Evolutionary conservation across 64 coral and sea anemone species (phyloP).

Genomic region (Exaiptasia diaphana): DNA sequence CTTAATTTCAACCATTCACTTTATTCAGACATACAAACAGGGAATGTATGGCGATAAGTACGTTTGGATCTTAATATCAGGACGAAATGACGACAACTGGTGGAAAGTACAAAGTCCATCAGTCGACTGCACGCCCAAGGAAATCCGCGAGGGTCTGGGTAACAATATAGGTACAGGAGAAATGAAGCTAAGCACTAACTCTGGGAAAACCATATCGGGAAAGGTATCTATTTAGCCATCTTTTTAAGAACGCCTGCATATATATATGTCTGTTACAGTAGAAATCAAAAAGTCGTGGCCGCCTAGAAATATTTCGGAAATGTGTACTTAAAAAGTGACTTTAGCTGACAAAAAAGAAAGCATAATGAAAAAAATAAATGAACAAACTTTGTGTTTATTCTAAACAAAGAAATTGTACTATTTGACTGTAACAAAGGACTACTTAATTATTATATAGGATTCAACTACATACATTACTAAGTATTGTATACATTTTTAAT

Average conservation of each 20-base stretch:
- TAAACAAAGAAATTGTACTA: no score
- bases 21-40: constrained; percentile 46
- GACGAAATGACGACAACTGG: constrained; percentile 63
- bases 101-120: constrained; percentile 46
- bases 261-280: neutral
- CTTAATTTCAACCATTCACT: neutral
- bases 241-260: no score
- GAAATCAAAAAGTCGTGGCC: no score
- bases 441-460: no score
- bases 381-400: no score
- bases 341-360: no score
- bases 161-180: constrained; percentile 70
- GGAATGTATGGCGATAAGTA: constrained; percentile 61
- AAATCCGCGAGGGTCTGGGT: constrained; percentile 53
- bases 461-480: neutral
- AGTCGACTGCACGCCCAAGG: constrained; percentile 57
- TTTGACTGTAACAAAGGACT: no score
- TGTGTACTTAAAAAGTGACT: no score
- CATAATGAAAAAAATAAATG: no score
- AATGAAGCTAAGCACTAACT: constrained; percentile 39
- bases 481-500: neutral
- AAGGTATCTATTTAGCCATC: neutral
- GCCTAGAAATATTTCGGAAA: no score
- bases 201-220: constrained; percentile 33
- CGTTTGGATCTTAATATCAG: constrained; percentile 61